phyloP scores from a whole-genome alignment of 2,797 vertebrate genomes.

The Saxicola maurus region DNA sequence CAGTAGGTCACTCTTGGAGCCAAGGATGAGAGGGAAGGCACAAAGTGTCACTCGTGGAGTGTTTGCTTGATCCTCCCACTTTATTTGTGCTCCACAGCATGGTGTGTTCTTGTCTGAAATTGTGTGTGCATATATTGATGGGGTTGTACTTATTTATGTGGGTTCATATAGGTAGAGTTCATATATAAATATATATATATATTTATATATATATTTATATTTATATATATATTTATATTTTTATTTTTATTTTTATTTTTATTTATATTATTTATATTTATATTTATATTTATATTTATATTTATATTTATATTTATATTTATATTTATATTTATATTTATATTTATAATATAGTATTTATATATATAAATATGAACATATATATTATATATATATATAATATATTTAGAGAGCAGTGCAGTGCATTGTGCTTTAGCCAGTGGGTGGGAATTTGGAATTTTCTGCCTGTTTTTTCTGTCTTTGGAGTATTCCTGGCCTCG shows the following conservation, averaged over 20 bases:
- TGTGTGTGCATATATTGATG: accelerated
- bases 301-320: too few relatives aligned
- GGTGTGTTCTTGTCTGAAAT: not conserved
- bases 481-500: not conserved
- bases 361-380: too few relatives aligned
- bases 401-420: not conserved
- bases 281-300: too few relatives aligned
- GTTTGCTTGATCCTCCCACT: not conserved
- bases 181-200: too few relatives aligned
- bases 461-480: not conserved
- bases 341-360: too few relatives aligned
- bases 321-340: too few relatives aligned
- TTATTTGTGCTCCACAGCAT: not conserved
- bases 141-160: accelerated
- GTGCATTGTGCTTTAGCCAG: not conserved
- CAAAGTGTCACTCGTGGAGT: not conserved
- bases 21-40: not conserved
- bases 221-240: too few relatives aligned
- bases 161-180: not conserved
- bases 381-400: too few relatives aligned
- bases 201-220: too few relatives aligned
- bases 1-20: not conserved
- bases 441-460: not conserved
- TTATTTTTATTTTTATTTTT: too few relatives aligned
- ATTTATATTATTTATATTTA: too few relatives aligned